A percentile compares a stretch with the other conserved stretches of the same genome.
Evolutionary conservation across 2,113 vertebrate species (phyloP).

Genomic region (Rhadina sibilatrix): DNA sequence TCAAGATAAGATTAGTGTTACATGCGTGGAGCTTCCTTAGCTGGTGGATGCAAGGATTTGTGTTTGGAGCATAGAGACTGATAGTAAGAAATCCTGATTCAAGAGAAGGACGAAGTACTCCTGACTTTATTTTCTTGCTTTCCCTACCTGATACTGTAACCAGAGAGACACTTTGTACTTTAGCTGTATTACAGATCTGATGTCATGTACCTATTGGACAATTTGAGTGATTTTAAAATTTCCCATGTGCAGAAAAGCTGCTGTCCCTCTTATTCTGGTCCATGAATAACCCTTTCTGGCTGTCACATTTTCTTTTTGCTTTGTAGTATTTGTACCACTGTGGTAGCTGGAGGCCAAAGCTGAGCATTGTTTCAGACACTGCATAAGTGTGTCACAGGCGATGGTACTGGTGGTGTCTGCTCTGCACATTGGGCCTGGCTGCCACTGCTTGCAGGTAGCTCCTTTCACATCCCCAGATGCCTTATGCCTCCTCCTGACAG

Average conservation of each 20-base stretch:
- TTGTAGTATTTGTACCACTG: background rate
- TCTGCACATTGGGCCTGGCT: fast-evolving
- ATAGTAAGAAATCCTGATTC: background rate
- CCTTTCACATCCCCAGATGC: background rate
- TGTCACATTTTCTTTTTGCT: background rate
- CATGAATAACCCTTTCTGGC: background rate
- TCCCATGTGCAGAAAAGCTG: background rate
- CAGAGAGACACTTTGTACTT: background rate
- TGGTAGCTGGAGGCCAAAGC: background rate
- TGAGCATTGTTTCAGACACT: background rate
- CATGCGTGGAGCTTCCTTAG: background rate
- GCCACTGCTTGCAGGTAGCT: background rate
- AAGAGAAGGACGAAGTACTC: background rate
- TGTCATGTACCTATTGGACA: background rate
- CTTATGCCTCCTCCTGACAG: background rate
- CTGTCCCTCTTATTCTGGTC: background rate
- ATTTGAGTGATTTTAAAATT: background rate
- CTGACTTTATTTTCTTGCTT: background rate
- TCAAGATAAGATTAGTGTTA: conserved; percentile 9
- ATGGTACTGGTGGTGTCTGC: background rate
- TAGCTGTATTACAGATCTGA: background rate
- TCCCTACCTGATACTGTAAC: background rate
- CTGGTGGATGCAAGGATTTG: background rate
- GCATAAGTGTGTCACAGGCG: fast-evolving
- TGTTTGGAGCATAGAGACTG: background rate